Percentiles rank a stretch among this genome's conserved stretches.
These are phyloP conservation scores for Microcebus ravelobensis DNA, from an alignment of 2,113 vertebrate species.

Conservation along the genomic window DNA sequence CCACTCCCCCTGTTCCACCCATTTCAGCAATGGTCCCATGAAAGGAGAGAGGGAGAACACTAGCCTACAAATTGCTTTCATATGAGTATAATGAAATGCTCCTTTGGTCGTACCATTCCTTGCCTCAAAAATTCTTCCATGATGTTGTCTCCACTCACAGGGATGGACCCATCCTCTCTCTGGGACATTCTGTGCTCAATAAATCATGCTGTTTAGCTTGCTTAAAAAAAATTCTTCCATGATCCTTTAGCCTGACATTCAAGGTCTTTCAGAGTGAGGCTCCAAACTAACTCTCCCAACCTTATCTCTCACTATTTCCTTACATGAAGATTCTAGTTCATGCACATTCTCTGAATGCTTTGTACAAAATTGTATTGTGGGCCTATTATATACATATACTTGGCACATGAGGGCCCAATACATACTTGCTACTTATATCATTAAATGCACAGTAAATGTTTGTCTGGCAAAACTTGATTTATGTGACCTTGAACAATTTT, in stretches of 20 bases:
- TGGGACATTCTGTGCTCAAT: too few relatives aligned
- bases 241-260: constrained; percentile 39
- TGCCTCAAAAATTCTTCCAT: neutral
- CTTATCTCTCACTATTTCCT: neutral
- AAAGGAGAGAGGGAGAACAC: neutral
- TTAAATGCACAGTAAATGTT: neutral
- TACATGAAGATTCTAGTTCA: neutral
- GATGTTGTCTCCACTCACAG: too few relatives aligned
- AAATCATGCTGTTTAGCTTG: too few relatives aligned
- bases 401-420: neutral
- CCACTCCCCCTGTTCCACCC: neutral
- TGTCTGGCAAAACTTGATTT: neutral
- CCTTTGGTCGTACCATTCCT: neutral
- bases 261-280: neutral
- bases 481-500: neutral
- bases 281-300: neutral
- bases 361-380: neutral
- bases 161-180: too few relatives aligned
- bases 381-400: neutral
- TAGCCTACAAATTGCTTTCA: neutral
- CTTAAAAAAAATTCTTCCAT: neutral
- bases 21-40: neutral
- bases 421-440: neutral
- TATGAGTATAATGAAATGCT: neutral
- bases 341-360: neutral